Base-by-base conservation (phyloP, 2,113 vertebrate genomes). In the Nothocercus julius region DNA sequence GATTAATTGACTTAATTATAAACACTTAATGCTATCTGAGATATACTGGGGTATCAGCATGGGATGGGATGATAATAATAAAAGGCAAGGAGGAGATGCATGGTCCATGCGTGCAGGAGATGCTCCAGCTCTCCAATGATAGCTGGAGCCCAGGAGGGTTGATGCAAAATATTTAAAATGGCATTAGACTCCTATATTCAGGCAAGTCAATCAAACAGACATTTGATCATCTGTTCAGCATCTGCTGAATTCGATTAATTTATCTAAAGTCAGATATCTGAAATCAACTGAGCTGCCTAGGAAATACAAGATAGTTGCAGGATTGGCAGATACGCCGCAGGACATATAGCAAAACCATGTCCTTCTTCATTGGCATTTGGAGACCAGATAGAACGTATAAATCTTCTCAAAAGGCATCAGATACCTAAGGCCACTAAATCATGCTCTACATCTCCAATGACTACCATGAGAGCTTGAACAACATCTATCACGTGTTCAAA, bases 291-390 rank as follows among this genome's bases (percentile, higher is more conserved):
- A 85, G 84, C 59, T 87, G 38, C 5, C 9, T 30, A 22, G 14
- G 30, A 17, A 67, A 4, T 44, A 28, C 62, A 12, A 78, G 28
- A 21, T 7, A n/a, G 9, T 58, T 81, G 13, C 21, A 67, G 36
- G 5, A 40, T 18, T 51, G 21, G 38, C 70, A 82, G 19, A 54
- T 27, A 27, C 1, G 44, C 7, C 9, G 53, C 10, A 62, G 10
- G 21, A 9, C 1, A 73, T 34, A 49, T 6, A 62, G 25, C 14
- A 67, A 5, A 51, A 1, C 10, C 15, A 6, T 2, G 3, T 44
- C 17, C 28, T 79, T 56, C 42, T 68, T 34, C 68, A 0, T 0
- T 32, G 64, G 19, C 59, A 92, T 5, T 16, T 16, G 5, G 11
- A 83, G 28, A 25, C 16, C 59, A 77, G 36, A 38, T 11, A 88